Evolutionary conservation across 2,113 vertebrate species (phyloP), one percentile per base, ranked within the genome.

Genomic region (Hemichromis elongatus): DNA sequence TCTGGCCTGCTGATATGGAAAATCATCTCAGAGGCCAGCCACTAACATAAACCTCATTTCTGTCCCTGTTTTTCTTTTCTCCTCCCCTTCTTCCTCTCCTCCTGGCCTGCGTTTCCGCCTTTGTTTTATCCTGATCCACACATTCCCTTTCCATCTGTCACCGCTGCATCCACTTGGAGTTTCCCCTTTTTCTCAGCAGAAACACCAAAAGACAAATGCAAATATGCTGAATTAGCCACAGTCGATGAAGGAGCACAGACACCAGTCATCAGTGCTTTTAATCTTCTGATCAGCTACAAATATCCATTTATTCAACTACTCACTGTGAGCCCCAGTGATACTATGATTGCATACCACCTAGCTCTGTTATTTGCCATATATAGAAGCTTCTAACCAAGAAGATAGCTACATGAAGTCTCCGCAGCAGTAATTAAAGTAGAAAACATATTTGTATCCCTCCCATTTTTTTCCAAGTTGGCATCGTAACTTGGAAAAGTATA

Each of bases 1-100:
- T 90, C 92, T 93, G 88, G 90, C 86, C 89, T 81, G 84, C 92
- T 85, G 94, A 92, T 91, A 93, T 92, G 93, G 93, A 95, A 95
- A 93, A 93, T 91, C 82, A 84, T 92, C 82, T 91, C 79, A 21
- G 85, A 88, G 92, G 90, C 92, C 92, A 92, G 88, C 88, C 84
- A 54, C 89, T 92, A 93, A 94, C 86, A 21, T 91, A 92, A 95
- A 93, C 89, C 93, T 91, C 77, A 90, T 90, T 92, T 89, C 84
- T 68, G 89, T 90, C 61, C 79, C 54, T 88, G 75, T 80, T 56
- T 85, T 83, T 78, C 61, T 83, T 42, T 68, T 66, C 5, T 35
- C 79, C 81, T 16, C 68, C 56, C 54, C 42, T 63, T 79, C 21
- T 40, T 86, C 79, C 81, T 88, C 78, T 93, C 42, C 68, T 90